Base-by-base conservation (phyloP, 2,888 invertebrate genomes). In the Automeris io region DNA sequence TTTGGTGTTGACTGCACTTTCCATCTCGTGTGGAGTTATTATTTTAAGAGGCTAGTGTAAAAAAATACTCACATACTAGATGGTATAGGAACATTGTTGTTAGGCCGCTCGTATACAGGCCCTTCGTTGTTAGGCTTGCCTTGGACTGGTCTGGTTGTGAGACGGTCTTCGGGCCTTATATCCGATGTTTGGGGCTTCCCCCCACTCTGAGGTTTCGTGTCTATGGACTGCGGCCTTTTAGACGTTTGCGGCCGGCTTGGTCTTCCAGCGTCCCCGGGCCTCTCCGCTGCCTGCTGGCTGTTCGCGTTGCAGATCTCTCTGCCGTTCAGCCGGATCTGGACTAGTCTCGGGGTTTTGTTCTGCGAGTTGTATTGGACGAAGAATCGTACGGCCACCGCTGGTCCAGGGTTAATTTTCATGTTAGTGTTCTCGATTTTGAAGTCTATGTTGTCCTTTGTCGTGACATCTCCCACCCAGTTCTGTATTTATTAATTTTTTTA, bases 391-490 rank as follows among this genome's bases (percentile, higher is more conserved):
- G 88, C 66, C 1, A 88, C 72, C 0, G 89, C 87, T 1, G 88
- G 87, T 0, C 89, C 89, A 0, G 90, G 88, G 39, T 83, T 81
- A 18, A 91, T 76, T 45, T 79, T 85, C 74, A 89, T 88, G 31
- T 88, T 86, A 0, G 87, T 79, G 54, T 90, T 90, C 46, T 88
- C 87, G 21, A 91, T 83, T 41, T 89, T 87, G 60, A 88, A 91
- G 48, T 89, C 88, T 18, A 72, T 77, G 61, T 90, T 90, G 61
- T 91, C 89, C 29, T 73, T 61, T 0, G 90, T 88, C 6, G 86
- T 76, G 0, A 90, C 88, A 41, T 90, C 89, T 1, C 90, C 90
- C 34, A 90, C 80, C 87, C 88, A 88, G 52, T 89, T 89, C 90
- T 90, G 73, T 6, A 8, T 12, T 8, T 18, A 12, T 21, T 3